Evolutionary conservation across 2,888 invertebrate species (phyloP), one percentile per base, ranked within the genome.

Genomic region (Eristalinus aeneus): DNA sequence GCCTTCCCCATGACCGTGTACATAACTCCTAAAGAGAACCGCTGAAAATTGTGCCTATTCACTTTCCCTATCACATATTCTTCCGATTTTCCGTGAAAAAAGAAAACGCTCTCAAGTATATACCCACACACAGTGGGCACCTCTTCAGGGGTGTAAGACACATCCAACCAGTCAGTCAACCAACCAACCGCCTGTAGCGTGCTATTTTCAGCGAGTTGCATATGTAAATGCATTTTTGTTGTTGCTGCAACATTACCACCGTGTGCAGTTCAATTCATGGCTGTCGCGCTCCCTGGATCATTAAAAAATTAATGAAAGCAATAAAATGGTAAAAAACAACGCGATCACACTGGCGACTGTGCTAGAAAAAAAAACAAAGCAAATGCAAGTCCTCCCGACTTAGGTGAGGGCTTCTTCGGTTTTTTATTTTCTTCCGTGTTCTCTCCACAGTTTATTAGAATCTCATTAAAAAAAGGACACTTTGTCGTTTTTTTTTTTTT

Each of bases 31-130:
- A 64, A 85, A 85, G 80, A 85, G 85, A 85, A 77, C 72, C 36
- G 64, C 46, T 78, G 12, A 68, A 64, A 58, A 46, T 74, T 22
- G 69, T 79, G 68, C 39, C 63, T 58, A 65, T 75, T 85, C 68
- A 80, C 80, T 80, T 85, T 85, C 80, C 80, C 84, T 84, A 71
- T 85, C n/a, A n/a, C n/a, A 16, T 16, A 46, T 16, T 74, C 56
- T 56, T 32, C 16, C 16, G 31, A 22, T 76, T 73, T 76, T 68
- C 46, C 16, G 8, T 16, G 16, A 27, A 27, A 27, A 27, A 27
- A 27, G 5, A 27, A 27, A 27, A 27, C 27, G 46, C 46, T 46
- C 46, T 46, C 1, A 16, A 46, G 46, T n/a, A 46, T n/a, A 46
- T 46, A 46, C n/a, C 3, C 12, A 12, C n/a, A 39, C 4, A 1